Evolutionary conservation across 2,797 vertebrate genomes (phyloP).

Genomic region (Graptemys geographica): DNA sequence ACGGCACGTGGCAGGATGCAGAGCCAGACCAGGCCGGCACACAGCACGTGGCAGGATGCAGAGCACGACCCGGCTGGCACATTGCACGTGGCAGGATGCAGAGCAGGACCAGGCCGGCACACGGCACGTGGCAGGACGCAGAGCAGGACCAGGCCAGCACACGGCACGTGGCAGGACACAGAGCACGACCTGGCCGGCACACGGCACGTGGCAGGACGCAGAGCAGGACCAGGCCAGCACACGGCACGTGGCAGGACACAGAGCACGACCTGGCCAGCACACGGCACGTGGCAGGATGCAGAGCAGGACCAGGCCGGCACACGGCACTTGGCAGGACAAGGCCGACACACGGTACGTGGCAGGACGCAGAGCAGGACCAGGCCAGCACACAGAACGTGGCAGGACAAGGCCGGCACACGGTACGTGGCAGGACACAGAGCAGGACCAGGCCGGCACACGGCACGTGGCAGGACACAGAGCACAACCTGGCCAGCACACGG

Average conservation of each 20-base stretch:
- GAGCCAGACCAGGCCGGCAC: too few species aligned
- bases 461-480: too few species aligned
- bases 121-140: rapidly evolving
- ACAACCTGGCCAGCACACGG: too few species aligned
- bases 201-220: rapidly evolving
- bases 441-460: rapidly evolving
- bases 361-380: rapidly evolving
- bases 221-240: rapidly evolving
- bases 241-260: too few species aligned
- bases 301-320: rapidly evolving
- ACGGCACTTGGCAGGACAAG: rapidly evolving
- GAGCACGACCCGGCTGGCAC: rapidly evolving
- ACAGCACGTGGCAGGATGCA: too few species aligned
- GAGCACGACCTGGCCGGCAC: rapidly evolving
- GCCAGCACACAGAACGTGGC: too few species aligned
- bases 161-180: rapidly evolving
- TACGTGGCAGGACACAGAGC: too few species aligned
- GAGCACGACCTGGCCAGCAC: rapidly evolving
- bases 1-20: too few species aligned
- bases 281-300: rapidly evolving
- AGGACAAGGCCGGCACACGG: too few species aligned
- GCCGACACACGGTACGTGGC: too few species aligned
- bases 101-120: too few species aligned
- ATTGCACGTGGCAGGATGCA: rapidly evolving
- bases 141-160: rapidly evolving